These are phyloP conservation scores for Heterochromis multidens DNA, from an alignment of 2,113 vertebrate genomes.

Conservation along the genomic window DNA sequence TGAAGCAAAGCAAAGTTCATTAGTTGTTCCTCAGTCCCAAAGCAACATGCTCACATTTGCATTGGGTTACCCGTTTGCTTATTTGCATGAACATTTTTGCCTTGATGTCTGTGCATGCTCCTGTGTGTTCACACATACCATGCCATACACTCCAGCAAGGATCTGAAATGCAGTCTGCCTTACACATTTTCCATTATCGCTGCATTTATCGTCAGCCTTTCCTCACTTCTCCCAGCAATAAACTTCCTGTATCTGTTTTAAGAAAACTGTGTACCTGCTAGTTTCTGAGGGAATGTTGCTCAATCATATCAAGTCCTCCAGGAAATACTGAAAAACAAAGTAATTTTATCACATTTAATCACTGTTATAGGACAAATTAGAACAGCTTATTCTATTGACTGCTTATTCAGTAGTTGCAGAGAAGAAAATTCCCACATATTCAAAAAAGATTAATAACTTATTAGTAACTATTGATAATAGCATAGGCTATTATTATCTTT, in stretches of 20 bases:
- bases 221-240: background rate
- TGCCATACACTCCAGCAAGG: background rate
- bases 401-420: background rate
- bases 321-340: background rate
- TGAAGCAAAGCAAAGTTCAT: background rate
- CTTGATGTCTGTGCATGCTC: background rate
- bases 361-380: background rate
- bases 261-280: background rate
- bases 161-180: background rate
- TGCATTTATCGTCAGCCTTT: background rate
- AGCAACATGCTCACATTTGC: background rate
- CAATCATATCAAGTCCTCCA: background rate
- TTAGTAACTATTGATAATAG: background rate
- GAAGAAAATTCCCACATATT: background rate
- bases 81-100: background rate
- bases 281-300: background rate
- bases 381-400: background rate
- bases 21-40: background rate
- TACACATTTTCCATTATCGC: slow-evolving; percentile 20
- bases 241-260: background rate
- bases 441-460: background rate
- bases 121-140: background rate
- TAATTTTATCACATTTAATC: background rate
- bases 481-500: background rate
- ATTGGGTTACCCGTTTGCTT: background rate